Conservation (phyloP, 1,140 invertebrate genomes). For the Atta cephalotes region DNA sequence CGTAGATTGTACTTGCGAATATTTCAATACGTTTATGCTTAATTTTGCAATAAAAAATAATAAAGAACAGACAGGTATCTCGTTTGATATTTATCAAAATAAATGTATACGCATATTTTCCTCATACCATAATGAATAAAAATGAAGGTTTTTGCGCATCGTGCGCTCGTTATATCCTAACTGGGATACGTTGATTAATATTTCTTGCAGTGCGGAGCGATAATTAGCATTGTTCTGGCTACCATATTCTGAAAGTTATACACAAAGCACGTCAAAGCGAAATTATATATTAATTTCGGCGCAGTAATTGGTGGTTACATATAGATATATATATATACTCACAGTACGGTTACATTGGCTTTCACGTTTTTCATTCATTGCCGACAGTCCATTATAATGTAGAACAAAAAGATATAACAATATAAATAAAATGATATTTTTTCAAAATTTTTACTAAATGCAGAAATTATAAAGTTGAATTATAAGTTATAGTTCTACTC, state of each 20-base stretch:
- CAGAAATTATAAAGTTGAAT: neutral
- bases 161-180: constrained; percentile 45
- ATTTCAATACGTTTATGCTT: constrained; percentile 14
- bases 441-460: neutral
- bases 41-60: constrained; percentile 22
- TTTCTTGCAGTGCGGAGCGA: constrained; percentile 45
- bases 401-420: constrained; percentile 10
- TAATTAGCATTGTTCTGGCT: constrained; percentile 52
- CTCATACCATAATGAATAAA: constrained; percentile 43
- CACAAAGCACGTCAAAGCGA: constrained; percentile 54
- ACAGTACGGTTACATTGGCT: constrained; percentile 36
- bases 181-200: constrained; percentile 51
- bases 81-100: constrained; percentile 54
- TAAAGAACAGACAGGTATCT: constrained; percentile 18
- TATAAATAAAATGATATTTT: constrained; percentile 1
- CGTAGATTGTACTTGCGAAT: neutral
- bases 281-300: constrained; percentile 54
- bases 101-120: constrained; percentile 36
- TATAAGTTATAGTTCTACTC: neutral
- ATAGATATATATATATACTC: constrained; percentile 11
- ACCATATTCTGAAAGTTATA: constrained; percentile 48
- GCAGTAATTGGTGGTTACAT: constrained; percentile 46
- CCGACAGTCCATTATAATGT: constrained; percentile 32
- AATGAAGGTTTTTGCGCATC: constrained; percentile 45
- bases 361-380: constrained; percentile 45